phyloP scores from a whole-genome alignment of 2,888 invertebrate species.

The Nemotelus pantherinus region DNA sequence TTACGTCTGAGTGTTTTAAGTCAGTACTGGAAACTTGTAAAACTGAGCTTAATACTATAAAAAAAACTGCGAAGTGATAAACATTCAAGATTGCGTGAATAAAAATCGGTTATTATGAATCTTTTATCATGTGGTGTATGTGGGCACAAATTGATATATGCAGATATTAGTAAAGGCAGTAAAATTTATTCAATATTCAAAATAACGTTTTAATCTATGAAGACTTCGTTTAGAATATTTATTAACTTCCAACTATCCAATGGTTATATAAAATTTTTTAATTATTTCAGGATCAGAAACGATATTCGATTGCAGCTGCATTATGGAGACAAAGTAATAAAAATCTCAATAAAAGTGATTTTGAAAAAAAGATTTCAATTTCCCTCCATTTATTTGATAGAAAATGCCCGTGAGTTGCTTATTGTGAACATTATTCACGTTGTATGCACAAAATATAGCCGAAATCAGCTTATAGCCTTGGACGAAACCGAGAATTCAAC shows the following conservation, averaged over 20 bases:
- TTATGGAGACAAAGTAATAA: slow-evolving; percentile 59
- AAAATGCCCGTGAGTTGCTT: slow-evolving; percentile 59
- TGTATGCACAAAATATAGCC: slow-evolving; percentile 44
- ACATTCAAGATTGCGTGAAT: no score
- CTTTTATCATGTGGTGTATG: no score
- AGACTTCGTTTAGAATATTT: neutral
- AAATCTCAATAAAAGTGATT: neutral
- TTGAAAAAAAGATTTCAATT: neutral
- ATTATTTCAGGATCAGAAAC: slow-evolving; percentile 47
- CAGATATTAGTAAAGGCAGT: no score
- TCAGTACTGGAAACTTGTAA: no score
- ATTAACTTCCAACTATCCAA: neutral
- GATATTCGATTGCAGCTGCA: slow-evolving; percentile 54
- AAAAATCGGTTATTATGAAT: no score
- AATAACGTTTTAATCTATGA: no score
- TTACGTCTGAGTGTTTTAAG: no score
- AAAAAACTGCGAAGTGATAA: no score
- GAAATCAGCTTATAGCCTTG: slow-evolving; percentile 48
- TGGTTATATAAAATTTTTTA: neutral
- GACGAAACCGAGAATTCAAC: slow-evolving; percentile 54
- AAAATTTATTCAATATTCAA: no score
- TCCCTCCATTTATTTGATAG: slow-evolving; percentile 53
- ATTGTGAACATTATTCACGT: slow-evolving; percentile 60
- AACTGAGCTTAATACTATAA: no score
- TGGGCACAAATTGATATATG: no score